A percentile compares a stretch with the other conserved stretches of the same genome.
Conservation (phyloP, 2,888 invertebrate genomes). For the Meteorus colon region DNA sequence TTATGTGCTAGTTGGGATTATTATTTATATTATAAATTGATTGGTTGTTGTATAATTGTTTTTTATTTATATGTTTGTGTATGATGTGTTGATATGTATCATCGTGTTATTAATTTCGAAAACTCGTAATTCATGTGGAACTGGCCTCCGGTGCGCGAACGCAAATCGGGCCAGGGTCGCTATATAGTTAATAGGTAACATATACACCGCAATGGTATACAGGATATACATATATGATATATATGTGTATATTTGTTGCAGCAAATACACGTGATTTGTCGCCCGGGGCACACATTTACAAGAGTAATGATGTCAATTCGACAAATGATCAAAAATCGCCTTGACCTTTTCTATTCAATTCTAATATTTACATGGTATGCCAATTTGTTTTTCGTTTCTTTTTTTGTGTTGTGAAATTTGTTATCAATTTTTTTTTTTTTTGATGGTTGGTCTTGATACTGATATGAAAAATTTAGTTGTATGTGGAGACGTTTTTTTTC, state of each 20-base stretch:
- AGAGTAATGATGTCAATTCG: conserved; percentile 19
- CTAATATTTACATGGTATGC: not conserved
- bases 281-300: conserved; percentile 25
- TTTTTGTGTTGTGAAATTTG: not conserved
- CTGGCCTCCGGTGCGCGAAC: conserved; percentile 43
- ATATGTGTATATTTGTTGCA: conserved; percentile 7
- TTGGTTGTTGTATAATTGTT: not conserved
- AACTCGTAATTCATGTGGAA: conserved; percentile 48
- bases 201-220: not conserved
- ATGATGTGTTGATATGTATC: conserved; percentile 15
- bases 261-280: conserved; percentile 29
- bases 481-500: too few relatives aligned
- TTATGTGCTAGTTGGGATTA: not conserved
- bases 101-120: conserved; percentile 47
- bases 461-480: too few relatives aligned
- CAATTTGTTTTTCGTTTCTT: not conserved
- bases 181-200: conserved; percentile 17
- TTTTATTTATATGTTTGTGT: not conserved
- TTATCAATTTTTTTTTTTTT: not conserved
- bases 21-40: not conserved
- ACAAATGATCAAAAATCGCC: conserved; percentile 18
- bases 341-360: conserved; percentile 26
- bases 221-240: not conserved
- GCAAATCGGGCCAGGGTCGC: conserved; percentile 54
- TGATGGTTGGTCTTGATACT: too few relatives aligned